A percentile compares a stretch with the other conserved stretches of the same genome.
Conservation (phyloP, 2,797 vertebrate species). For the Phylloscopus collybita region DNA sequence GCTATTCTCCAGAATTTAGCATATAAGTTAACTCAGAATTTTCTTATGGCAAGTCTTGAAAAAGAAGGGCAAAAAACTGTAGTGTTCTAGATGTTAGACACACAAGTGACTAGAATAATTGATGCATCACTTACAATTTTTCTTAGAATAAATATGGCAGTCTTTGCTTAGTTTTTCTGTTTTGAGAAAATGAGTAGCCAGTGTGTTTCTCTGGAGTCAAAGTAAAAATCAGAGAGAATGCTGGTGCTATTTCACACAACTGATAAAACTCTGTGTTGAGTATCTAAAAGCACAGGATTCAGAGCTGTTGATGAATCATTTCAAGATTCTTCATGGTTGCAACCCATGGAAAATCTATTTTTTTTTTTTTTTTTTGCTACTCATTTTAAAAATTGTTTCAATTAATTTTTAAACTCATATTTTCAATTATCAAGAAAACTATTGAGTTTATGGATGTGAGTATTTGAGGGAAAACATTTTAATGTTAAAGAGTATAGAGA, state of each 20-base stretch:
- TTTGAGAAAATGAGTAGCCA: neutral
- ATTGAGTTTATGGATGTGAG: neutral
- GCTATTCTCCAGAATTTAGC: neutral
- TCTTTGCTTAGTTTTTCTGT: neutral
- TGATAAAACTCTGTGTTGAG: neutral
- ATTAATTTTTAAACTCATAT: neutral
- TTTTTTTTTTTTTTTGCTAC: neutral
- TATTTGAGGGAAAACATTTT: neutral
- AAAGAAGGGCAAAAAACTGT: neutral
- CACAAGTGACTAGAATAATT: neutral
- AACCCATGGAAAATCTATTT: neutral
- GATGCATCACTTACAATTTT: neutral
- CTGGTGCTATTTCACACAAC: neutral
- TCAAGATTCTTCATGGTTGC: neutral
- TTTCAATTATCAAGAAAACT: neutral
- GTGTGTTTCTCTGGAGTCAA: neutral
- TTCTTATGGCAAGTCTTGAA: neutral
- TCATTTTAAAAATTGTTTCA: accelerated
- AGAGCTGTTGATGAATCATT: neutral
- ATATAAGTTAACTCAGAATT: neutral
- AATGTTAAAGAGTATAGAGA: neutral
- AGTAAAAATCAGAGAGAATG: neutral
- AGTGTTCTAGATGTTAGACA: neutral
- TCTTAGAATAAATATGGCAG: neutral
- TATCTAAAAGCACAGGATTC: neutral